Evolutionary conservation across 2,113 vertebrate genomes (phyloP).

Genomic region (Pseudorhombus dupliciocellatus): DNA sequence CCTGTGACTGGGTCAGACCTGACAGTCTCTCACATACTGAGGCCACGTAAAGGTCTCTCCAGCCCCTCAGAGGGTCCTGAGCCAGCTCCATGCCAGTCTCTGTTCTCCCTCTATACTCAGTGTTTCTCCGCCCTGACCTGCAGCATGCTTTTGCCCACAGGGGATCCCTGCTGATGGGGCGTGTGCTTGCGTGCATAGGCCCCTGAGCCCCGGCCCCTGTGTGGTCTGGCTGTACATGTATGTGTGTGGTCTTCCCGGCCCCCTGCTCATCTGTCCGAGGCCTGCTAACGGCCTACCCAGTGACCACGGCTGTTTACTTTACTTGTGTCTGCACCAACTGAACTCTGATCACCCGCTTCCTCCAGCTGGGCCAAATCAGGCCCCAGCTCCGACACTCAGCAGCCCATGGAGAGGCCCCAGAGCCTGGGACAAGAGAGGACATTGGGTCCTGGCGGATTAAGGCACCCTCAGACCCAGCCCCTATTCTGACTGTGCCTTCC

Average conservation of each 20-base stretch:
- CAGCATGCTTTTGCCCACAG: slow-evolving; percentile 65
- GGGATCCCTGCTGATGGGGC: slow-evolving; percentile 74
- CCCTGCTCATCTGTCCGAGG: slow-evolving; percentile 97
- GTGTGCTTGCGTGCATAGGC: slow-evolving; percentile 85
- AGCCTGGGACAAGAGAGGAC: slow-evolving; percentile 72
- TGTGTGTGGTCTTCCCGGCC: slow-evolving; percentile 95
- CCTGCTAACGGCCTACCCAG: slow-evolving; percentile 96
- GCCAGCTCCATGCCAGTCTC: slow-evolving; percentile 65
- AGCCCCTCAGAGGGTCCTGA: slow-evolving; percentile 19
- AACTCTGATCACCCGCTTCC: slow-evolving; percentile 91
- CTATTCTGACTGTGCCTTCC: slow-evolving; percentile 44
- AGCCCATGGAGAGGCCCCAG: slow-evolving; percentile 70
- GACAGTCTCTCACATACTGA: slow-evolving; percentile 21
- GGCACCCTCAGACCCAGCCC: slow-evolving; percentile 67
- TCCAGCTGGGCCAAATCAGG: slow-evolving; percentile 98
- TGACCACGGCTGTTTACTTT: slow-evolving; percentile 99
- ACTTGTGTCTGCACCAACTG: slow-evolving; percentile 97
- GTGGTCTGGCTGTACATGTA: slow-evolving; percentile 89
- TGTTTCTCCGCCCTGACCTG: slow-evolving; percentile 64
- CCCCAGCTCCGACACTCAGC: slow-evolving; percentile 72
- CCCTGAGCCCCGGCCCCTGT: slow-evolving; percentile 85
- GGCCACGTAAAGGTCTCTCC: slow-evolving; percentile 18
- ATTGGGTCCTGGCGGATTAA: slow-evolving; percentile 66
- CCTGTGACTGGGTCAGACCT: slow-evolving; percentile 34
- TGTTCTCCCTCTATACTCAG: slow-evolving; percentile 63